Evolutionary conservation across 35 echinoderm and acorn worm species (phyloP).

Genomic region (Eucidaris tribuloides): DNA sequence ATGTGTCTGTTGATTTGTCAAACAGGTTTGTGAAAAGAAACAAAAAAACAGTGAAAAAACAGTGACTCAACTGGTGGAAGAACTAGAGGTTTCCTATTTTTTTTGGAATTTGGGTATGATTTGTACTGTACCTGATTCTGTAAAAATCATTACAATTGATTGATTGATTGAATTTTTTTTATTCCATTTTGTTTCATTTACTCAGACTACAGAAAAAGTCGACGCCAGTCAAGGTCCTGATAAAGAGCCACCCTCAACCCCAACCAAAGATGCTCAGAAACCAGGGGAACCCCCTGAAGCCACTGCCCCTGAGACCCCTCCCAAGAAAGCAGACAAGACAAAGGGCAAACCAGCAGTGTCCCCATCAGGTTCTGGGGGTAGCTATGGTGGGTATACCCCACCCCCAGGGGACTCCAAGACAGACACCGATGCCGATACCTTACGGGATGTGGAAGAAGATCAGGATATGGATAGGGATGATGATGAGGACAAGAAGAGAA

Average conservation of each 20-base stretch:
- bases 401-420: conserved; percentile 6
- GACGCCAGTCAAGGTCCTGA: background rate
- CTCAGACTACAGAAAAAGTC: background rate
- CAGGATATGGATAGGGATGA: background rate
- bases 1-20: no score
- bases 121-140: no score
- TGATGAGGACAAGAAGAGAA: background rate
- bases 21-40: no score
- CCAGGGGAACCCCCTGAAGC: background rate
- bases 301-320: background rate
- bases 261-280: background rate
- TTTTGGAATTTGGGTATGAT: no score
- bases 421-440: conserved; percentile 27
- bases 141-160: no score
- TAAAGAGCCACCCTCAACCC: background rate
- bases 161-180: no score
- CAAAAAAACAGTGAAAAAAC: no score
- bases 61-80: no score
- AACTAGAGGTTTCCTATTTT: no score
- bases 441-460: conserved; percentile 22
- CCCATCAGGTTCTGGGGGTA: background rate
- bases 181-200: background rate
- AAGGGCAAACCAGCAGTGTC: background rate
- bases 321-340: conserved; percentile 10
- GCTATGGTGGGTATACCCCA: conserved; percentile 42